Conservation (phyloP, 2,113 vertebrate species). For the Labrus mixtus region DNA sequence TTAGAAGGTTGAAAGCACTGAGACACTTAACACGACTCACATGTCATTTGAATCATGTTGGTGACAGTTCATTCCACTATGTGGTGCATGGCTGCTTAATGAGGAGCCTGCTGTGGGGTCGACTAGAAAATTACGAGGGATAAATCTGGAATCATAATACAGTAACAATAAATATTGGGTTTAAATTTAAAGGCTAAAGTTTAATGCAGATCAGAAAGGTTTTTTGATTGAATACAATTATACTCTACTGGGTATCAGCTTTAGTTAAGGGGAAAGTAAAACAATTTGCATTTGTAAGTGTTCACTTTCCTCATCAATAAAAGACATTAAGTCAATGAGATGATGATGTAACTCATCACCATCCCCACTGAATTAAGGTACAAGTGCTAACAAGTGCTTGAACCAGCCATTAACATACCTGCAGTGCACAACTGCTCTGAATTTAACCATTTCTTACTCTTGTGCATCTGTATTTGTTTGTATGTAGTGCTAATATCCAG, state of each 20-base stretch:
- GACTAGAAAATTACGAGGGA: slow-evolving; percentile 15
- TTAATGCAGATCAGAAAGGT: not conserved
- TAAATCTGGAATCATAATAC: not conserved
- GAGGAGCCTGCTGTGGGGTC: slow-evolving; percentile 3
- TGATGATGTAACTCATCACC: slow-evolving; percentile 16
- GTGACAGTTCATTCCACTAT: slow-evolving; percentile 38
- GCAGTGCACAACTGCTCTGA: slow-evolving; percentile 16
- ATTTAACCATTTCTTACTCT: slow-evolving; percentile 1
- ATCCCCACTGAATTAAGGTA: slow-evolving; percentile 10
- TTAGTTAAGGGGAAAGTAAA: not conserved
- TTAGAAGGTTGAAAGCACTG: slow-evolving; percentile 13
- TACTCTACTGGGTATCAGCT: not conserved
- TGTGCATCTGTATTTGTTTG: slow-evolving; percentile 10
- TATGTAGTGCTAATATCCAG: not conserved
- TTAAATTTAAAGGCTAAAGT: not conserved
- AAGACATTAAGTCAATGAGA: slow-evolving; percentile 27
- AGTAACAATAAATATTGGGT: not conserved
- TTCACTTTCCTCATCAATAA: slow-evolving; percentile 19
- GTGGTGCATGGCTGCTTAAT: slow-evolving; percentile 43
- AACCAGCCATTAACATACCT: slow-evolving; percentile 20
- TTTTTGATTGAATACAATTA: not conserved
- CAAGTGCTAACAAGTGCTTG: slow-evolving; percentile 16
- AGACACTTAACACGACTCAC: slow-evolving; percentile 41
- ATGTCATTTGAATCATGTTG: slow-evolving; percentile 35
- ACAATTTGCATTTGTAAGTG: slow-evolving; percentile 17